phyloP scores from a whole-genome alignment of 2,113 vertebrate genomes.

The Mionectes macconnelli region DNA sequence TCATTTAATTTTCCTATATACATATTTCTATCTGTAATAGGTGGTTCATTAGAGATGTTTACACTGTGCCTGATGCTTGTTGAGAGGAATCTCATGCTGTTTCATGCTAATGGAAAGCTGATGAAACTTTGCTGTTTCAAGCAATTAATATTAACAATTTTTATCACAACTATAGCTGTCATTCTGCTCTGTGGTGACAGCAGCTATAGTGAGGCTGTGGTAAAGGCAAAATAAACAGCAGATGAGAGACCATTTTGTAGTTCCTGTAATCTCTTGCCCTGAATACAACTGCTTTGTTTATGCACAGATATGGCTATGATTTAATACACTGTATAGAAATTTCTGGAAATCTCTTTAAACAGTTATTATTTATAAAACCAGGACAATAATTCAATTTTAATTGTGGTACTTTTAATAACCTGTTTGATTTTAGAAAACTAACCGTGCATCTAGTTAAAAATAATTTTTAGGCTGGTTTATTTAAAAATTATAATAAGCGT shows the following conservation, averaged over 20 bases:
- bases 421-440: background rate
- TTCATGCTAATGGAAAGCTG: conserved; percentile 37
- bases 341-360: background rate
- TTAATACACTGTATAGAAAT: background rate
- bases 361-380: background rate
- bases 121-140: conserved; percentile 29
- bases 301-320: background rate
- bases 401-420: background rate
- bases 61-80: background rate
- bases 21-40: conserved; percentile 8
- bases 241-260: background rate
- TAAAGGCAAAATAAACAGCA: background rate
- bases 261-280: background rate
- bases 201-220: background rate
- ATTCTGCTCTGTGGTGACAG: background rate
- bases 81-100: conserved; percentile 12
- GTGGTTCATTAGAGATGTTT: conserved; percentile 39
- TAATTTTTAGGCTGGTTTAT: background rate
- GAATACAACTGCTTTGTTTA: background rate
- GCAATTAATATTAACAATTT: conserved; percentile 42
- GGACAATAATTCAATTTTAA: background rate
- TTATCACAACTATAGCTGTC: background rate
- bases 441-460: background rate
- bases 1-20: conserved; percentile 14
- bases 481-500: background rate